Conservation (phyloP, 2,797 vertebrate species). For the Tolypeutes matacus region DNA sequence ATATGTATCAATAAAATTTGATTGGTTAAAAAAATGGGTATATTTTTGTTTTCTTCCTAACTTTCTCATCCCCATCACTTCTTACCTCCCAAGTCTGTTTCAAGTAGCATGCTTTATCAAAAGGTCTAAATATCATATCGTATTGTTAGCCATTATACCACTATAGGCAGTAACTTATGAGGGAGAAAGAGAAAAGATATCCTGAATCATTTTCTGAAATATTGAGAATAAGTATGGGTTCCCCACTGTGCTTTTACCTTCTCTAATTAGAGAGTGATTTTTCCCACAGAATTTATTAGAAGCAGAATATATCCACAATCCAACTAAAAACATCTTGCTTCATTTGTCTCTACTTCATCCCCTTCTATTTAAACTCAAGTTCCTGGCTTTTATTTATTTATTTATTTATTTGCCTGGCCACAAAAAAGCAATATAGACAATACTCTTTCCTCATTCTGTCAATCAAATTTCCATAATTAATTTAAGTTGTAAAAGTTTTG, state of each 20-base stretch:
- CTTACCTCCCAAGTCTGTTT: neutral
- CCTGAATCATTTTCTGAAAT: neutral
- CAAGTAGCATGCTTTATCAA: neutral
- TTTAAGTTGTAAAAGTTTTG: constrained; percentile 60
- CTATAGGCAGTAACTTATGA: neutral
- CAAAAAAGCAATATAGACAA: constrained; percentile 63
- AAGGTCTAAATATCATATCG: neutral
- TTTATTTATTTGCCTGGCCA: constrained; percentile 54
- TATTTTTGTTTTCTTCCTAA: neutral
- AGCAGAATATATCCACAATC: neutral
- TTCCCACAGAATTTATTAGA: neutral
- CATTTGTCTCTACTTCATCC: constrained; percentile 7
- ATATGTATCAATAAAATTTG: too few relatives aligned
- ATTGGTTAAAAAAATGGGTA: neutral
- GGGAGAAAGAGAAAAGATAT: neutral
- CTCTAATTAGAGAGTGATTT: neutral
- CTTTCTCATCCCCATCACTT: neutral
- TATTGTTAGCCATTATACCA: too few relatives aligned
- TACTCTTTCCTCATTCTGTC: constrained; percentile 51
- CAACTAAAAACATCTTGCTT: constrained; percentile 65
- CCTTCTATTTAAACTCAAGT: constrained; percentile 34
- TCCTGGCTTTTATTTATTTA: too few relatives aligned
- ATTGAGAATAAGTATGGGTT: neutral
- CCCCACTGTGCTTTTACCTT: neutral
- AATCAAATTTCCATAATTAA: constrained; percentile 69